Evolutionary conservation across 2,888 invertebrate genomes (phyloP).

Genomic region (Chaitophorus viminalis): DNA sequence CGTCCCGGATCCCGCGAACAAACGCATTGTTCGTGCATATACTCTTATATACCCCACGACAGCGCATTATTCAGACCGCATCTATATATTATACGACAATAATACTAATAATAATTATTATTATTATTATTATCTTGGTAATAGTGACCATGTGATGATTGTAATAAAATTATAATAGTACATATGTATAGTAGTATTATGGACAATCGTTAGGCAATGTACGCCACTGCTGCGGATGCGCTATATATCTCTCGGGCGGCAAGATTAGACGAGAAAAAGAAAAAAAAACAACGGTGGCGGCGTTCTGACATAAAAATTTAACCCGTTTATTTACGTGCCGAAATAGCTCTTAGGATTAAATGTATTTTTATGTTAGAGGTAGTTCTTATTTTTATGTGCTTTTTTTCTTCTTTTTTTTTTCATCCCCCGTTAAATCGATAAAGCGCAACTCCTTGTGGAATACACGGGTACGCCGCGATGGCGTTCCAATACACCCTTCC

Average conservation of each 20-base stretch:
- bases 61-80: not conserved
- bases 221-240: no score
- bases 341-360: slow-evolving; percentile 23
- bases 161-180: no score
- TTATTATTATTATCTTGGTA: no score
- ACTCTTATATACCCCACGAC: not conserved
- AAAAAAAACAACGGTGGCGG: not conserved
- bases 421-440: slow-evolving; percentile 29
- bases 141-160: no score
- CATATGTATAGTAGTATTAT: no score
- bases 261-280: not conserved
- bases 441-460: slow-evolving; percentile 21
- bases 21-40: not conserved
- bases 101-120: no score
- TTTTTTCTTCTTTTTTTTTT: not conserved
- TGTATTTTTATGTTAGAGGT: slow-evolving; percentile 23
- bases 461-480: not conserved
- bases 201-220: no score
- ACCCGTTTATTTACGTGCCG: slow-evolving; percentile 6
- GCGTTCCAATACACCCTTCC: not conserved
- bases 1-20: not conserved
- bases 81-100: not conserved
- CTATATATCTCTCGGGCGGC: no score
- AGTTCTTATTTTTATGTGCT: slow-evolving; percentile 13
- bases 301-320: slow-evolving; percentile 1